Percentiles rank a stretch among this genome's conserved stretches.
Evolutionary conservation across 2,113 vertebrate species (phyloP).

Genomic region (Limanda limanda): DNA sequence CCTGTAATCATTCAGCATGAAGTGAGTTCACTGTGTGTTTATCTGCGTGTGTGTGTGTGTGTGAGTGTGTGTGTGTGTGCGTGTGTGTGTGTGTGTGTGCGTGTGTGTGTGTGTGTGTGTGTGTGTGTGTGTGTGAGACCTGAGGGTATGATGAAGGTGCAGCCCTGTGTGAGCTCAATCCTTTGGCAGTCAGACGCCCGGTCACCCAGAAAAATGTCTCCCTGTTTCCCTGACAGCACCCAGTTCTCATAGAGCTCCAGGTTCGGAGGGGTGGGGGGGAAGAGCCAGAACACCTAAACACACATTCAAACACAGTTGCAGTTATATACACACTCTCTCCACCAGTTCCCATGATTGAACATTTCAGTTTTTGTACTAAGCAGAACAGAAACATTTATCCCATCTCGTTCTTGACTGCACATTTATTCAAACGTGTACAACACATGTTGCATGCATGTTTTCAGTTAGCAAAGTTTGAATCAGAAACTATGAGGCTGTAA

Average conservation of each 20-base stretch:
- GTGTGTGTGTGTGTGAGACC: constrained; percentile 62
- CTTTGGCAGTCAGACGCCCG: constrained; percentile 92
- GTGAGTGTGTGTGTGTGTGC: no score
- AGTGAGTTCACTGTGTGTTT: background rate
- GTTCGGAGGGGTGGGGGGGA: constrained; percentile 95
- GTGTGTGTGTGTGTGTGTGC: no score
- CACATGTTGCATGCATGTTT: background rate
- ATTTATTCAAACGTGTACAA: background rate
- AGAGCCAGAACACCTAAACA: constrained; percentile 96
- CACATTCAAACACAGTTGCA: background rate
- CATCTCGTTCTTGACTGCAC: no score
- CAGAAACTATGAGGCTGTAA: background rate
- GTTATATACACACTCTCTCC: background rate
- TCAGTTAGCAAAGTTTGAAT: background rate
- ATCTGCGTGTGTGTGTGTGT: constrained; percentile 40
- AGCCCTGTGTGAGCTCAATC: constrained; percentile 95
- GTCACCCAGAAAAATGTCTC: constrained; percentile 96
- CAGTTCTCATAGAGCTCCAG: constrained; percentile 98
- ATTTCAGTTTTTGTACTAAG: background rate
- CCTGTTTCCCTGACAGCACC: constrained; percentile 98
- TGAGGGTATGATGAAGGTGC: constrained; percentile 97
- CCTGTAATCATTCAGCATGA: background rate
- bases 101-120: no score
- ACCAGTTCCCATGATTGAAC: no score
- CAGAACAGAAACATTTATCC: background rate